Base-by-base conservation (phyloP, 2,888 invertebrate species). In the Drosophila austrosaltans region DNA sequence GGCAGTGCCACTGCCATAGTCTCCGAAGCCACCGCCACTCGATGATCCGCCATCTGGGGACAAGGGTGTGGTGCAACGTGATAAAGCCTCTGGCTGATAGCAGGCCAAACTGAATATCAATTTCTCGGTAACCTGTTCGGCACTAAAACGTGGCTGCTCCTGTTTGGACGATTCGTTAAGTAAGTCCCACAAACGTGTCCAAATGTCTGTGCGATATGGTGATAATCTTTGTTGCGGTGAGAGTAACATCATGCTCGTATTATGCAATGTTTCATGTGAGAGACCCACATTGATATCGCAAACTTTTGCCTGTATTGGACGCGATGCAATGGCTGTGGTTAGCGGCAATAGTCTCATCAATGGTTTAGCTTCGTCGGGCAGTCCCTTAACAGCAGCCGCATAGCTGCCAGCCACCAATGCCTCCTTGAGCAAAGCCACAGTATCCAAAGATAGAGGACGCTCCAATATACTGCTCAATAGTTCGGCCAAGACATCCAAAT, bases 81-180 rank as follows among this genome's bases (percentile, higher is more conserved):
- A 97, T 42, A 97, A 91, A 0, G 97, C 97, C 92, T 97, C 97
- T 0, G 97, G 97, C 94, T 92, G 97, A 92, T 97, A 97, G 90
- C 97, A 97, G 67, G 96, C 96, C 87, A 97, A 93, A 57, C 96
- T 96, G 69, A 96, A 95, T 86, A 96, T 93, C 32, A 97, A 93
- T 87, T 97, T 96, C 79, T 96, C 96, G 0, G 95, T 94, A 32
- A 97, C 96, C 86, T 95, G 95, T 57, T 93, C 94, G 1, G 96
- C 95, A 65, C 93, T 94, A 82, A 96, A 96, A 65, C 95, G 94
- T 12, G 93, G 94, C 76, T 93, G 93, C 60, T 94, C 94, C 81
- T 94, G 94, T 73, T 91, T 90, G 16, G 93, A 94, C 53, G 94
- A 93, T 85, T 94, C 94, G 60, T 94, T 93, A 39, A 96, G 93